A percentile compares a stretch with the other conserved stretches of the same genome.
These are phyloP conservation scores for Tetragonula carbonaria DNA, from an alignment of 2,888 invertebrate species.

Conservation along the genomic window DNA sequence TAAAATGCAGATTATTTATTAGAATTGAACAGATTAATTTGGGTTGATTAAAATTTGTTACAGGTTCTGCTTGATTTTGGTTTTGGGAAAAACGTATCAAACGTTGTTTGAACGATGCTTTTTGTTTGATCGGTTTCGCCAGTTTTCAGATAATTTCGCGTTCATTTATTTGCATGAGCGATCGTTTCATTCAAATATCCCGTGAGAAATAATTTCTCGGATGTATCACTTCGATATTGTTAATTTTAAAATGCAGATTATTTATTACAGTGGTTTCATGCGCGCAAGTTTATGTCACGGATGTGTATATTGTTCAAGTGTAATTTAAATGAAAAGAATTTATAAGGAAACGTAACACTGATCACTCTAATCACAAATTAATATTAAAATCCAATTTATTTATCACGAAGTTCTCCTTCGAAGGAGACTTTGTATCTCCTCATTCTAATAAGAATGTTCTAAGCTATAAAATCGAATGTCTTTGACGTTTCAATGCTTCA, in stretches of 20 bases:
- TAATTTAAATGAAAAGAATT: background rate
- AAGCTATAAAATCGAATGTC: background rate
- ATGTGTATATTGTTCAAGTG: background rate
- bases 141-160: background rate
- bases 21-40: no score
- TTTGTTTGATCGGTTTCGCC: background rate
- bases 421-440: background rate
- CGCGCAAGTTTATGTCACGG: no score
- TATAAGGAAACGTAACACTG: no score
- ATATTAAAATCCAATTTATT: background rate
- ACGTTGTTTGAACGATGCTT: background rate
- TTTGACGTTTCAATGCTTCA: background rate
- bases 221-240: background rate
- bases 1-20: background rate
- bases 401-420: background rate
- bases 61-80: no score
- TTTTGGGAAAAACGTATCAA: no score
- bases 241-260: background rate
- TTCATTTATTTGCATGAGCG: background rate
- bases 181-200: background rate
- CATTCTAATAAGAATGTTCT: background rate
- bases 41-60: no score
- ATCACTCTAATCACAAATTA: background rate
- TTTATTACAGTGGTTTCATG: background rate
- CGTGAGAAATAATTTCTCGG: background rate